Conservation (phyloP, 1,140 invertebrate species). For the Drosophila santomea region DNA sequence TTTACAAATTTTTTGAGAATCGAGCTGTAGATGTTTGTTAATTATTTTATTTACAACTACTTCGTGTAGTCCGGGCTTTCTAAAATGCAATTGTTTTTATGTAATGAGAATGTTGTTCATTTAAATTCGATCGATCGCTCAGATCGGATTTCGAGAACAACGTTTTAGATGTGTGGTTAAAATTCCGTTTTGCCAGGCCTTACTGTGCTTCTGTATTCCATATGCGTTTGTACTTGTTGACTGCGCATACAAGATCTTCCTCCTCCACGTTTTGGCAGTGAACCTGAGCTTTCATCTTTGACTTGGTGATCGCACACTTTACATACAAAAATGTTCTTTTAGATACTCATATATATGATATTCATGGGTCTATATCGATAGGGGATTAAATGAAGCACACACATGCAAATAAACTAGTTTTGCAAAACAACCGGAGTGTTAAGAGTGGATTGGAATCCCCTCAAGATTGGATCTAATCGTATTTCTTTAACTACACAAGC, state of each 20-base stretch:
- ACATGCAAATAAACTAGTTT: constrained; percentile 33
- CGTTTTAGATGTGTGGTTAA: constrained; percentile 8
- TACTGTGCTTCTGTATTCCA: constrained; percentile 24
- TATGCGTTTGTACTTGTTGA: constrained; percentile 40
- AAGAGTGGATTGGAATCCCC: not conserved
- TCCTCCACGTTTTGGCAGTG: constrained; percentile 84
- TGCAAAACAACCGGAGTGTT: constrained; percentile 69
- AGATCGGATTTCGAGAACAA: not conserved
- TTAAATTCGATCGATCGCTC: not conserved
- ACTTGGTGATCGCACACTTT: constrained; percentile 64
- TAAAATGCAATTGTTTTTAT: constrained; percentile 7
- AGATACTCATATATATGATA: constrained; percentile 12
- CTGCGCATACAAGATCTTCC: constrained; percentile 56
- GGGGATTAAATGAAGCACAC: constrained; percentile 51
- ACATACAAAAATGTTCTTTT: constrained; percentile 47
- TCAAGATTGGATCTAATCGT: constrained; percentile 20
- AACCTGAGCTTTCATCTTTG: constrained; percentile 83
- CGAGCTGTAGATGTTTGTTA: constrained; percentile 1
- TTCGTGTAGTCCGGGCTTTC: constrained; percentile 14
- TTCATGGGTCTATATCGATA: constrained; percentile 8
- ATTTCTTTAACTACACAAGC: constrained; percentile 58
- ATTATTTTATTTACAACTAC: constrained; percentile 48
- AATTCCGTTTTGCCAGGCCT: constrained; percentile 38
- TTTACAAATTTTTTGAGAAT: constrained; percentile 65
- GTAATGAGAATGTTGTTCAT: not conserved